Evolutionary conservation across 2,888 invertebrate species (phyloP).

Genomic region (Drosophila eohydei): DNA sequence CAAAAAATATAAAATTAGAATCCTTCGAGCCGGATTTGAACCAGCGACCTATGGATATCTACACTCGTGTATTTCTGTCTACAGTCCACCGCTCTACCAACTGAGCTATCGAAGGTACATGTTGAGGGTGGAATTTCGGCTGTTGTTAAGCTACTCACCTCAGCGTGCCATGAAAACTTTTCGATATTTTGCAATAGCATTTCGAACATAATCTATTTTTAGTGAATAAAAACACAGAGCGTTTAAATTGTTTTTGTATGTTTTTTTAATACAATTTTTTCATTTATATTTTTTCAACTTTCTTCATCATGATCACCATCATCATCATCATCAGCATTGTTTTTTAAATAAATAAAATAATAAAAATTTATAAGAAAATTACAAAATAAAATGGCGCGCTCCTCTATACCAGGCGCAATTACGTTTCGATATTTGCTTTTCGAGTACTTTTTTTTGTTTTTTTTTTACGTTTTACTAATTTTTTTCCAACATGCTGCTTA

Average conservation of each 20-base stretch:
- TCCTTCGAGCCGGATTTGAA: conserved; percentile 82
- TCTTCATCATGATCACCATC: conserved; percentile 60
- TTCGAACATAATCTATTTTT: conserved; percentile 5
- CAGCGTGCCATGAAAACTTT: neutral
- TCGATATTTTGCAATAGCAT: neutral
- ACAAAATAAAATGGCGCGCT: conserved; percentile 65
- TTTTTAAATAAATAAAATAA: conserved; percentile 75
- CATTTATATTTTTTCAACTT: conserved; percentile 71
- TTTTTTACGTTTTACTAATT: conserved; percentile 43
- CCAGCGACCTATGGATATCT: conserved; percentile 80
- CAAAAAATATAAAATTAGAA: conserved; percentile 16
- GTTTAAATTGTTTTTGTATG: conserved; percentile 47
- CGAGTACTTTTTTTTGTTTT: conserved; percentile 38
- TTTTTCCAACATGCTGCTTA: conserved; percentile 66
- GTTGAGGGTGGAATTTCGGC: conserved; percentile 29
- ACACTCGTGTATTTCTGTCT: conserved; percentile 31
- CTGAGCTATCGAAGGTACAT: conserved; percentile 77
- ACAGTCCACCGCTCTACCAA: conserved; percentile 81
- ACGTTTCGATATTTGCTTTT: conserved; percentile 57
- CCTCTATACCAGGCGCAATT: conserved; percentile 71
- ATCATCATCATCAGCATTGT: conserved; percentile 57
- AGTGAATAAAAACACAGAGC: conserved; percentile 27
- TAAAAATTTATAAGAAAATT: conserved; percentile 68
- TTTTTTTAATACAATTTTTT: conserved; percentile 67
- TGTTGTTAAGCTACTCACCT: conserved; percentile 10